phyloP scores from a whole-genome alignment of 2,113 vertebrate genomes.

The Ornithorhynchus anatinus region DNA sequence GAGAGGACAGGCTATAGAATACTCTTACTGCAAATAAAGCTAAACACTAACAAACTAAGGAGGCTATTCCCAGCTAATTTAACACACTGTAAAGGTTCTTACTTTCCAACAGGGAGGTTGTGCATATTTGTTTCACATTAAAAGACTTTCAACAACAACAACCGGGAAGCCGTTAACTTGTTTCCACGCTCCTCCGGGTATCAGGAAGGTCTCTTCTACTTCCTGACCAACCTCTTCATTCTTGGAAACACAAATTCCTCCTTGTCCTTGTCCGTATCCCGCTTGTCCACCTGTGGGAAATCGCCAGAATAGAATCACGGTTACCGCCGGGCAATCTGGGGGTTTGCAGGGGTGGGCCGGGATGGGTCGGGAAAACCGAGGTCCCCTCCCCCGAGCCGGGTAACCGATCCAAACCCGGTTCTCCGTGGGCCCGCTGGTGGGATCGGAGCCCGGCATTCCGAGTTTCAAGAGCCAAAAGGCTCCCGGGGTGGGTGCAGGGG shows the following conservation, averaged over 20 bases:
- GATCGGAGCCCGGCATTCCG: slow-evolving; percentile 20
- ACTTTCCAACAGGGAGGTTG: slow-evolving; percentile 8
- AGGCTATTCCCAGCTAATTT: too few relatives aligned
- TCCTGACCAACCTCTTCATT: slow-evolving; percentile 74
- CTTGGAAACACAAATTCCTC: slow-evolving; percentile 43
- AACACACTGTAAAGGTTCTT: too few relatives aligned
- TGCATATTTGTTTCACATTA: background rate
- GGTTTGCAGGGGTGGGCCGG: background rate
- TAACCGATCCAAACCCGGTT: slow-evolving; percentile 54
- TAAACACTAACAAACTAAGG: too few relatives aligned
- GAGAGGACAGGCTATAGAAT: too few relatives aligned
- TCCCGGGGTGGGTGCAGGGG: too few relatives aligned
- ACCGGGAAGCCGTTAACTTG: background rate
- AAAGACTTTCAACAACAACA: background rate
- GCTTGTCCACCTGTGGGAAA: slow-evolving; percentile 67
- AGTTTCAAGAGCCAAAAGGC: slow-evolving; percentile 30
- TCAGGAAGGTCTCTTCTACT: slow-evolving; percentile 52
- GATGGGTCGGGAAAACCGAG: slow-evolving; percentile 43
- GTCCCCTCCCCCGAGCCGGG: slow-evolving; percentile 24
- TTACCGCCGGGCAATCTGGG: slow-evolving; percentile 23
- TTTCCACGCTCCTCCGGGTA: slow-evolving; percentile 31
- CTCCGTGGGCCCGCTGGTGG: slow-evolving; percentile 27
- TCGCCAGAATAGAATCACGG: slow-evolving; percentile 56
- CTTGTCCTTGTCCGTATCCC: slow-evolving; percentile 58
- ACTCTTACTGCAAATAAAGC: too few relatives aligned